These are phyloP conservation scores for Perdita meconis DNA, from an alignment of 2,888 invertebrate genomes.

Conservation along the genomic window DNA sequence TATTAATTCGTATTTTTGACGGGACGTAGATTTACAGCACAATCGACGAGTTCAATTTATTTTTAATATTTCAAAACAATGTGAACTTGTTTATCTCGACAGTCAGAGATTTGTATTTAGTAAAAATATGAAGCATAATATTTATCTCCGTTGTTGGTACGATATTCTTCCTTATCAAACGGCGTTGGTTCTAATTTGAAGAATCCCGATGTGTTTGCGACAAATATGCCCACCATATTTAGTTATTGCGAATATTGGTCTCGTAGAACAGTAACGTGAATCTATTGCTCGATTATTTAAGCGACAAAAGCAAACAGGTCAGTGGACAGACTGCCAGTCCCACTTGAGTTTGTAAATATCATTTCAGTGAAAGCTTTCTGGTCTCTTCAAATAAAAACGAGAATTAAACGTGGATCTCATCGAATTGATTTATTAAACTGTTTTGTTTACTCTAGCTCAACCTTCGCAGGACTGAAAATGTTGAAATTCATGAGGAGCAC, in stretches of 20 bases:
- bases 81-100: neutral
- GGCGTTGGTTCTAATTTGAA: neutral
- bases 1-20: constrained; percentile 9
- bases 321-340: constrained; percentile 9
- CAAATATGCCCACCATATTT: constrained; percentile 4
- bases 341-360: constrained; percentile 44
- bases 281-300: constrained; percentile 26
- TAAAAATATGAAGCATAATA: neutral
- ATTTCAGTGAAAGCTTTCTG: constrained; percentile 37
- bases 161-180: neutral
- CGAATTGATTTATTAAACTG: constrained; percentile 35
- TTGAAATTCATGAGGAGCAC: neutral
- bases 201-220: neutral
- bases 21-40: neutral
- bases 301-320: constrained; percentile 19
- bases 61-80: neutral
- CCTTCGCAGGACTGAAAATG: neutral
- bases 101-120: neutral
- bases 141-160: neutral
- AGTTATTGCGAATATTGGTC: neutral
- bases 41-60: neutral
- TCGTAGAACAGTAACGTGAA: constrained; percentile 10
- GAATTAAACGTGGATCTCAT: constrained; percentile 12
- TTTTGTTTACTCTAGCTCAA: constrained; percentile 6
- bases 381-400: constrained; percentile 30